These are phyloP conservation scores for Psophia crepitans DNA, from an alignment of 2,113 vertebrate species.

Conservation along the genomic window DNA sequence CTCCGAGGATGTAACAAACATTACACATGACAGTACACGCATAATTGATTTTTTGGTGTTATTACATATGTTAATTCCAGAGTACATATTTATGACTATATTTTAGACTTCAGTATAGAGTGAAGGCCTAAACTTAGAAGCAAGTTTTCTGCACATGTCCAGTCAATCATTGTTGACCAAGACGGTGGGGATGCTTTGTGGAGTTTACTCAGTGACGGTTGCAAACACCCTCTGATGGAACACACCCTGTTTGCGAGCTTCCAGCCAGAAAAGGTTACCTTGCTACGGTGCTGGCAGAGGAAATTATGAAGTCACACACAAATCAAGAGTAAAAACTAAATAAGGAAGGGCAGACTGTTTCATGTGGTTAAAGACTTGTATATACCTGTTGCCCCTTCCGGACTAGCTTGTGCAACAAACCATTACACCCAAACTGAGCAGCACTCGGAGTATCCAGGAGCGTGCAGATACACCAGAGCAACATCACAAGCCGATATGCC, in stretches of 20 bases:
- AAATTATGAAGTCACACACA: neutral
- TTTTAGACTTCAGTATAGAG: neutral
- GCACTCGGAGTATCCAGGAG: neutral
- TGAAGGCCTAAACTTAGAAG: neutral
- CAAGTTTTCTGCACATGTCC: neutral
- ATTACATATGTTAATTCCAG: neutral
- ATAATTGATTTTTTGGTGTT: neutral
- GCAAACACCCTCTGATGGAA: neutral
- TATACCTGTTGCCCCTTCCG: neutral
- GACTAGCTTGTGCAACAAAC: neutral
- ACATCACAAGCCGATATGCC: rapidly evolving
- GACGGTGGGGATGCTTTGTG: rapidly evolving
- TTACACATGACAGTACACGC: neutral
- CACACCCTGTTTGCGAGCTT: neutral
- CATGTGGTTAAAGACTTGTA: neutral
- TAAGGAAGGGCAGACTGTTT: neutral
- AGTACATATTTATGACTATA: neutral
- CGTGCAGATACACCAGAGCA: neutral
- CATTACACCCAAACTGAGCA: neutral
- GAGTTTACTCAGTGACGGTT: rapidly evolving
- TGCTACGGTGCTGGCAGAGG: rapidly evolving
- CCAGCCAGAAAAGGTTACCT: neutral
- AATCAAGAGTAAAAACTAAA: neutral
- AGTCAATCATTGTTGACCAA: neutral
- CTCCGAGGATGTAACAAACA: neutral